Base-by-base conservation (phyloP, 2,888 invertebrate species). In the Ypsolopha scabrella region DNA sequence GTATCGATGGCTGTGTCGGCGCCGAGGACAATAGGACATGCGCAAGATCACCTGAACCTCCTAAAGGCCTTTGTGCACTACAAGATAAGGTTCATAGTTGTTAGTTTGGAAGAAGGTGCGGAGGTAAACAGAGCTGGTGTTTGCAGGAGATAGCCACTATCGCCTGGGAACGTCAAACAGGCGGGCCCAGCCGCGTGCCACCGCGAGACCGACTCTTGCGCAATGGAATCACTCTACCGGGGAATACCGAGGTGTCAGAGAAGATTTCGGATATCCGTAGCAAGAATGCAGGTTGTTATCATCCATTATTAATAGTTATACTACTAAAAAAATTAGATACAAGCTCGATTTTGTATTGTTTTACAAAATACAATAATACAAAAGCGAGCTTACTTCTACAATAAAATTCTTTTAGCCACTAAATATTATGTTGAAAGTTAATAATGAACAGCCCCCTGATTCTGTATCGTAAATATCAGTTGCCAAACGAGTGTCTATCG, bases 161-260 rank as follows among this genome's bases (percentile, higher is more conserved):
- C 83, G 79, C 85, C 82, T 85, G 85, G 77, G 85, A 85, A 85
- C 79, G 61, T 70, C 76, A 85, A 86, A 86, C 79, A 85, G 78
- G 72, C 76, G 75, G 64, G 77, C 63, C 73, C 58, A 67, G 55
- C 65, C 68, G 75, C 81, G 77, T 73, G 79, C 78, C 79, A 75
- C 77, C 64, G 52, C 57, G 52, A 47, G 72, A 24, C 24, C 72
- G 62, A 57, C 63, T 65, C 72, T 80, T 75, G 69, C 76, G 68
- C 65, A 73, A 74, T 65, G 60, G 59, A 62, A 62, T 65, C 65
- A 63, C 65, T 64, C 63, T 60, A 60, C 59, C 58, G 57, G 65
- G 63, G 64, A 67, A 67, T 43, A 43, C 43, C 39, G 39, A 24
- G 24, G 24, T 24, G 24, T 24, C 24, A 24, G 11, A 11, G 7